These are phyloP conservation scores for Podarcis muralis DNA, from an alignment of 2,113 vertebrate genomes.

Conservation along the genomic window DNA sequence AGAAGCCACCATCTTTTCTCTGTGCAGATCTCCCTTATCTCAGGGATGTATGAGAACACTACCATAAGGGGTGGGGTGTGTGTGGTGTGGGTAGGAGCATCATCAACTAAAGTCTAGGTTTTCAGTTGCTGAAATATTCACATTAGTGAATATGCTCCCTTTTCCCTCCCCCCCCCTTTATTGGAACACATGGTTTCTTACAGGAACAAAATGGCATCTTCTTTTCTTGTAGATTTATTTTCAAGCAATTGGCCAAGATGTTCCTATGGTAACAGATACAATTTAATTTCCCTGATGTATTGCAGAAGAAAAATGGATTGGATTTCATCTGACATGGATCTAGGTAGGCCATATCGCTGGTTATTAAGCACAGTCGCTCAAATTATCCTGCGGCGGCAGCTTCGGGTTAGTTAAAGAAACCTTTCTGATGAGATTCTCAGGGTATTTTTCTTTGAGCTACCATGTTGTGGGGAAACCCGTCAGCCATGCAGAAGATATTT, in stretches of 20 bases:
- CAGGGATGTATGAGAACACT: not conserved
- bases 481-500: not conserved
- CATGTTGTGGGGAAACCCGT: not conserved
- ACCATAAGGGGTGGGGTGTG: not conserved
- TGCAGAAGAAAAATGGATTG: conserved; percentile 3
- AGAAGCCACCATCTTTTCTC: not conserved
- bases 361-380: not conserved
- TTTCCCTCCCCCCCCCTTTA: fast-evolving
- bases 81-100: not conserved
- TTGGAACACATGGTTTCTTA: not conserved
- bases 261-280: conserved; percentile 58
- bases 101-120: not conserved
- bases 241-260: conserved; percentile 29
- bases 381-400: not conserved
- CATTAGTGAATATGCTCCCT: not conserved
- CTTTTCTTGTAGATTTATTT: conserved; percentile 1
- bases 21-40: fast-evolving
- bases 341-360: not conserved
- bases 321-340: conserved; percentile 8
- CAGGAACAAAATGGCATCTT: conserved; percentile 28
- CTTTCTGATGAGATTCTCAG: not conserved
- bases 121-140: conserved; percentile 6
- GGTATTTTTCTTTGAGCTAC: not conserved
- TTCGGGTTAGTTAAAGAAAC: not conserved
- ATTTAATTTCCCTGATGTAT: conserved; percentile 46